These are phyloP conservation scores for Marisa cornuarietis DNA, from an alignment of 1,140 invertebrate genomes.

Conservation along the genomic window DNA sequence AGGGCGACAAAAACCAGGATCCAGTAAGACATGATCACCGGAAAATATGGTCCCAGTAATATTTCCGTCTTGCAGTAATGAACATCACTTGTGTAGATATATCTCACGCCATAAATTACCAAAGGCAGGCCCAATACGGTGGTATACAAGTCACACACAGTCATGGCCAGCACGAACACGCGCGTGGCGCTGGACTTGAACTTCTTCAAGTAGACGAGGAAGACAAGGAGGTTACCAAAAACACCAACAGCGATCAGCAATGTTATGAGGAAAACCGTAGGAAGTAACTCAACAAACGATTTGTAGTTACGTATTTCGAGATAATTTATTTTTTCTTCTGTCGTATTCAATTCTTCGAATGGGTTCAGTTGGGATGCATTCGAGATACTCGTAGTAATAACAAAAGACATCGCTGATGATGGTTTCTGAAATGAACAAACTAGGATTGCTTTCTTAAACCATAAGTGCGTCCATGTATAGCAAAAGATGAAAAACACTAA, in stretches of 20 bases:
- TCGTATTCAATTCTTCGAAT: too few relatives aligned
- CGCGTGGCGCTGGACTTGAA: slow-evolving; percentile 44
- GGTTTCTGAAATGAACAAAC: too few relatives aligned
- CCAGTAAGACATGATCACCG: slow-evolving; percentile 5
- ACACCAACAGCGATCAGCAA: slow-evolving; percentile 26
- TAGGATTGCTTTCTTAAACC: too few relatives aligned
- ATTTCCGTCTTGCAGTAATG: slow-evolving; percentile 31
- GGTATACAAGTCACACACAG: slow-evolving; percentile 47
- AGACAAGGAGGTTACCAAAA: slow-evolving; percentile 43
- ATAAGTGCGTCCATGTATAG: too few relatives aligned
- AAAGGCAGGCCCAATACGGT: slow-evolving; percentile 50
- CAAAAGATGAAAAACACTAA: too few relatives aligned
- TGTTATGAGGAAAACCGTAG: not conserved
- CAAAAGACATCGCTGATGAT: too few relatives aligned
- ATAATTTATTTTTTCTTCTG: too few relatives aligned
- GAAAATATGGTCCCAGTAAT: slow-evolving; percentile 14
- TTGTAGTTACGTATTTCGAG: too few relatives aligned
- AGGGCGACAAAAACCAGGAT: slow-evolving; percentile 28
- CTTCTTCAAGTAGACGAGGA: slow-evolving; percentile 41
- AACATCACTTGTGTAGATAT: slow-evolving; percentile 32
- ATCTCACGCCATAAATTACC: slow-evolving; percentile 49
- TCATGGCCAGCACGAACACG: slow-evolving; percentile 50
- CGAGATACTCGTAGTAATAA: too few relatives aligned
- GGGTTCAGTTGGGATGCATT: too few relatives aligned
- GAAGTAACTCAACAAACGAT: not conserved